phyloP scores from a whole-genome alignment of 2,888 invertebrate genomes.

The Erebia epiphron region DNA sequence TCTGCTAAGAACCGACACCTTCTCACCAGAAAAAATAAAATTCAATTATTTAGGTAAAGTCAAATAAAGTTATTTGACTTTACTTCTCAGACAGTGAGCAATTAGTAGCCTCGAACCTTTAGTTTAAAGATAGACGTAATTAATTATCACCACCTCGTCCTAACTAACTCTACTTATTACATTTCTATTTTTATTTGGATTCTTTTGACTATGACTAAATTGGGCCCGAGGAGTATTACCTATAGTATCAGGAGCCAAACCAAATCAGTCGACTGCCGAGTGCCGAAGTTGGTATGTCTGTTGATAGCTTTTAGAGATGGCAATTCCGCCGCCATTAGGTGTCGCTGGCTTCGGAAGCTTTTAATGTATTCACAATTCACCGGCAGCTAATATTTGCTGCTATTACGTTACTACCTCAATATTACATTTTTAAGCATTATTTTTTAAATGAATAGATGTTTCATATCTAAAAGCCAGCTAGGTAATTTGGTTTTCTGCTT shows the following conservation, averaged over 20 bases:
- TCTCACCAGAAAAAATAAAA: too few relatives aligned
- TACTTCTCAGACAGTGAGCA: too few relatives aligned
- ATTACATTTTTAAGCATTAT: background rate
- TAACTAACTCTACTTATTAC: too few relatives aligned
- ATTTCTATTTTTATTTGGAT: too few relatives aligned
- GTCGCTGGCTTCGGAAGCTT: slow-evolving; percentile 17
- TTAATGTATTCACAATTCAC: slow-evolving; percentile 16
- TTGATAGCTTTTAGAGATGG: slow-evolving; percentile 8
- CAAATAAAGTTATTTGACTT: too few relatives aligned
- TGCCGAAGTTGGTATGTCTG: background rate
- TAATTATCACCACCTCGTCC: too few relatives aligned
- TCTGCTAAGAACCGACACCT: too few relatives aligned
- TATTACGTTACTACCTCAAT: background rate
- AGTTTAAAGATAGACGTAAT: too few relatives aligned
- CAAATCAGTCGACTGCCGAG: background rate
- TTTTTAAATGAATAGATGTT: background rate
- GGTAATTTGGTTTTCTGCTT: too few relatives aligned
- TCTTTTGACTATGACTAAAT: background rate
- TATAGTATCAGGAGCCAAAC: background rate
- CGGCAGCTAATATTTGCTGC: slow-evolving; percentile 5
- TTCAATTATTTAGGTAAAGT: too few relatives aligned
- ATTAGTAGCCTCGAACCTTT: too few relatives aligned
- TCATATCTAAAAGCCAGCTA: too few relatives aligned
- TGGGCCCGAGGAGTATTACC: background rate
- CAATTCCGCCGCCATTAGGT: slow-evolving; percentile 14